Evolutionary conservation across 2,888 invertebrate genomes (phyloP).

Genomic region (Rotaria sp.): DNA sequence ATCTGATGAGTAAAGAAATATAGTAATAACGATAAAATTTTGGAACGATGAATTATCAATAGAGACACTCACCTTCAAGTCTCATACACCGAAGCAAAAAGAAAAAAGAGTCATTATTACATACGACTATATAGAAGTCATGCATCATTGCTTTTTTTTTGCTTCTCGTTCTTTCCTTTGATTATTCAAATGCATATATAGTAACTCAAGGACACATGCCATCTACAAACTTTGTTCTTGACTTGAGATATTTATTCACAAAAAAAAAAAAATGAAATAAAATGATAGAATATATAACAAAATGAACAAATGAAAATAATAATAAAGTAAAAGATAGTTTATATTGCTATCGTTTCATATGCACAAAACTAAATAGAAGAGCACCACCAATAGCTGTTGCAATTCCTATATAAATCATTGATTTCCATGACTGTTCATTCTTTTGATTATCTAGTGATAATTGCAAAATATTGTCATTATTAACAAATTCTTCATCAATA

Average conservation of each 20-base stretch:
- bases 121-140: not conserved
- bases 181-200: not conserved
- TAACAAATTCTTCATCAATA: not conserved
- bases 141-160: not conserved
- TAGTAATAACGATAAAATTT: not conserved
- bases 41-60: conserved; percentile 13
- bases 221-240: not conserved
- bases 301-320: not conserved
- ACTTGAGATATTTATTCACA: not conserved
- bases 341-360: not conserved
- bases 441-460: not conserved
- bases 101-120: not conserved
- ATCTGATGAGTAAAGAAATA: not conserved
- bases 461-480: not conserved
- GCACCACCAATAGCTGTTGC: not conserved
- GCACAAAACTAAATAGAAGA: not conserved
- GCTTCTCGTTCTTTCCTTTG: not conserved
- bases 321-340: not conserved
- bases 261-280: conserved; percentile 3
- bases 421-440: not conserved
- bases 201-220: not conserved
- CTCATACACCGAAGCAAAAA: not conserved
- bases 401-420: not conserved
- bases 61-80: conserved; percentile 18
- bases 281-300: not conserved